A percentile compares a stretch with the other conserved stretches of the same genome.
Evolutionary conservation across 2,888 invertebrate genomes (phyloP).

Genomic region (Flabesymbios commensalis): DNA sequence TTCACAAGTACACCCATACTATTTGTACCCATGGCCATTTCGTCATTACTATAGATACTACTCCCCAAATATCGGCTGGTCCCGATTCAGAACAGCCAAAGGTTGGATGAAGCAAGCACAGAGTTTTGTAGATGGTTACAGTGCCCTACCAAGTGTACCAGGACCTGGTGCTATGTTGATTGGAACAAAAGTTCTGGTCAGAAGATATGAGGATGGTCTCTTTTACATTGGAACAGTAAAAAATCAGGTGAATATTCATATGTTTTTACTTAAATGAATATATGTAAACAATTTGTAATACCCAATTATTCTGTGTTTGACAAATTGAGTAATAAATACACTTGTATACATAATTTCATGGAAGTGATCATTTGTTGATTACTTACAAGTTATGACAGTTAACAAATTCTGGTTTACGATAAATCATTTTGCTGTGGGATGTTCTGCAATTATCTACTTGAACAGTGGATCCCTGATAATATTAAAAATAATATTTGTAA

Average conservation of each 20-base stretch:
- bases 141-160: conserved; percentile 31
- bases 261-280: too few species aligned
- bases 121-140: conserved; percentile 37
- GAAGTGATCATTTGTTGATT: too few species aligned
- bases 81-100: conserved; percentile 47
- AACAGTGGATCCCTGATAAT: too few species aligned
- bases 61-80: conserved; percentile 21
- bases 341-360: background rate
- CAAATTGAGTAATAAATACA: background rate
- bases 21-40: conserved; percentile 21
- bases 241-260: conserved; percentile 54
- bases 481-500: too few species aligned
- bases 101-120: conserved; percentile 48
- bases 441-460: background rate
- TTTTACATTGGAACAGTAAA: conserved; percentile 58
- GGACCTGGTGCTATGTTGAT: conserved; percentile 57
- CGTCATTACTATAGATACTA: conserved; percentile 20
- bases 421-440: background rate
- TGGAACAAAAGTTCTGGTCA: conserved; percentile 52
- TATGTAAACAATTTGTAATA: too few species aligned
- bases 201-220: conserved; percentile 55
- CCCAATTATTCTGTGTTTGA: too few species aligned
- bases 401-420: background rate
- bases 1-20: conserved; percentile 21
- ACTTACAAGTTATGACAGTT: too few species aligned